Conservation (phyloP, 1,140 invertebrate genomes). For the Periplaneta americana region DNA sequence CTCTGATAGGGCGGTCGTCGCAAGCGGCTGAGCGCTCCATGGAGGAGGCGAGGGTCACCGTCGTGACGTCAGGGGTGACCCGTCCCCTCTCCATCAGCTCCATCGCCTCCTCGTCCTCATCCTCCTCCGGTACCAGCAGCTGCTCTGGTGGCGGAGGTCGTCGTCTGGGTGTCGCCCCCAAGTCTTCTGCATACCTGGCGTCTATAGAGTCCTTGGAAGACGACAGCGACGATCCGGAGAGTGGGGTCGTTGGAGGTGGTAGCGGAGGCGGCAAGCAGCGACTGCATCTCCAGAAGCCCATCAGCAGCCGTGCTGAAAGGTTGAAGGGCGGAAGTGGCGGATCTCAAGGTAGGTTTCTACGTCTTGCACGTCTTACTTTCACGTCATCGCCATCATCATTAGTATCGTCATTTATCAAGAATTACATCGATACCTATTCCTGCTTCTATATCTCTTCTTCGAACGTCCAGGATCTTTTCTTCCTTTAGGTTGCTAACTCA, state of each 20-base stretch:
- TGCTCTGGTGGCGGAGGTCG: conserved; percentile 48
- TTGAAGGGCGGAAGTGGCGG: conserved; percentile 24
- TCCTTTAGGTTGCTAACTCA: no score
- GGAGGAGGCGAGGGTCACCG: conserved; percentile 12
- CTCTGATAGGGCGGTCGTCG: conserved; percentile 42
- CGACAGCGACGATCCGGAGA: conserved; percentile 43
- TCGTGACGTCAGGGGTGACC: conserved; percentile 24
- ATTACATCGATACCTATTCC: no score
- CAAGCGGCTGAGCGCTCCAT: background rate
- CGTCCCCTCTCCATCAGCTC: conserved; percentile 76
- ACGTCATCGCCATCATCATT: no score
- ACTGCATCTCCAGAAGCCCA: background rate
- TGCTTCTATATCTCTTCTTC: no score
- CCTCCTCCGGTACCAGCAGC: conserved; percentile 47
- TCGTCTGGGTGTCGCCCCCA: conserved; percentile 47
- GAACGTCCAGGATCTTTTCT: no score
- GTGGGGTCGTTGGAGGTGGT: conserved; percentile 6
- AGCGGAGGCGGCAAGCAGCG: conserved; percentile 19
- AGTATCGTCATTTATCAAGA: no score
- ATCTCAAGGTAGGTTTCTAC: conserved; percentile 37
- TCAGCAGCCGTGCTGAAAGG: background rate
- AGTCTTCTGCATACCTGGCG: conserved; percentile 62
- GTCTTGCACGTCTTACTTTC: no score
- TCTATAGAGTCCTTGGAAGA: conserved; percentile 70
- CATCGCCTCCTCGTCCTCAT: conserved; percentile 75